A percentile compares a stretch with the other conserved stretches of the same genome.
Conservation (phyloP, 2,888 invertebrate species). For the Mechanitis mazaeus region DNA sequence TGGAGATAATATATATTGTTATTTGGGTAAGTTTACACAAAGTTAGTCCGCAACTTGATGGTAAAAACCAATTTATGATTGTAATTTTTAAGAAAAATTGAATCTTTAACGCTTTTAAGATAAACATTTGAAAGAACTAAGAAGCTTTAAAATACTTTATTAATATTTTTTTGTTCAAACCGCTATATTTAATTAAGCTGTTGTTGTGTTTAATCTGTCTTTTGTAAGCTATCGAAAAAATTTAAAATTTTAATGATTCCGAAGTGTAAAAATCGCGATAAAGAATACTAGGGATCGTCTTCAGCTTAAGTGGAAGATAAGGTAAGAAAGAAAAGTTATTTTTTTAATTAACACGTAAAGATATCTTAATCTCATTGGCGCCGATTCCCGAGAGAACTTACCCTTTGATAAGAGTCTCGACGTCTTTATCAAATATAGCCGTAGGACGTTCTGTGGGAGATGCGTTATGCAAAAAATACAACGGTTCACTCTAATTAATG, state of each 20-base stretch:
- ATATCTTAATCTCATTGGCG: constrained; percentile 74
- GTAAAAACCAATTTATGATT: no score
- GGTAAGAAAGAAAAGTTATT: constrained; percentile 55
- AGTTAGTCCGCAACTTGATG: no score
- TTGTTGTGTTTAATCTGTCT: constrained; percentile 13
- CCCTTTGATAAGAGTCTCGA: constrained; percentile 65
- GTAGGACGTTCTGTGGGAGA: constrained; percentile 52
- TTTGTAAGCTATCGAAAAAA: constrained; percentile 27
- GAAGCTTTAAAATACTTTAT: no score
- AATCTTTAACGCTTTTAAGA: no score
- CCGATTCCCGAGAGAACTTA: constrained; percentile 67
- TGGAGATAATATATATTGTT: constrained; percentile 18
- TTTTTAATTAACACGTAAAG: constrained; percentile 75
- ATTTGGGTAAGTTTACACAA: constrained; percentile 10
- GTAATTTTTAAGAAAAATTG: no score
- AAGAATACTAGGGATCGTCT: constrained; percentile 47
- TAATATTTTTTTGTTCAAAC: no score
- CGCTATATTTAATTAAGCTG: constrained; percentile 3
- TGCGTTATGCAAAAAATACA: constrained; percentile 65
- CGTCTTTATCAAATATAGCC: constrained; percentile 60
- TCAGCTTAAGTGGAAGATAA: constrained; percentile 70
- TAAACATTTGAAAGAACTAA: no score
- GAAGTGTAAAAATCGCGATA: constrained; percentile 68
- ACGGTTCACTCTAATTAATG: constrained; percentile 49
- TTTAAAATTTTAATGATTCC: constrained; percentile 54